A percentile compares a stretch with the other conserved stretches of the same genome.
These are phyloP conservation scores for Laspeyria flexula DNA, from an alignment of 2,888 invertebrate genomes.

Conservation along the genomic window DNA sequence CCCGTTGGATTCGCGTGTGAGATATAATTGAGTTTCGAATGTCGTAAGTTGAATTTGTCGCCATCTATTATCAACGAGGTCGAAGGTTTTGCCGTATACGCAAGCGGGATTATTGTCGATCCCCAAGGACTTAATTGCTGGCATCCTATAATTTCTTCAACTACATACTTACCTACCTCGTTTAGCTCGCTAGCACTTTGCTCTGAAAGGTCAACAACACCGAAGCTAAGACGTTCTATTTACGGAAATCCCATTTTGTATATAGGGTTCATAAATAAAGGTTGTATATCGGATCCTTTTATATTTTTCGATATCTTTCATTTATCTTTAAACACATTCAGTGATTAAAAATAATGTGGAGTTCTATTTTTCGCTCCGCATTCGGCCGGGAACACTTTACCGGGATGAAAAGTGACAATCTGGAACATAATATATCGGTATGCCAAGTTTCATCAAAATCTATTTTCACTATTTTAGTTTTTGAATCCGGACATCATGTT, in stretches of 20 bases:
- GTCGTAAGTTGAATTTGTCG: constrained; percentile 37
- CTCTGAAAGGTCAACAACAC: neutral
- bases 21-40: constrained; percentile 44
- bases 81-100: constrained; percentile 15
- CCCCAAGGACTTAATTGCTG: constrained; percentile 16
- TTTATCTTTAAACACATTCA: too few relatives aligned
- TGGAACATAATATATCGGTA: too few relatives aligned
- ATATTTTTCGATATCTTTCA: too few relatives aligned
- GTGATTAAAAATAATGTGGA: too few relatives aligned
- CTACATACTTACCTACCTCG: neutral
- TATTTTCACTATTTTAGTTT: too few relatives aligned
- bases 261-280: neutral
- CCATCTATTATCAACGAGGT: constrained; percentile 26
- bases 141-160: constrained; percentile 4
- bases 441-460: too few relatives aligned
- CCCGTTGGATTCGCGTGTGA: constrained; percentile 37
- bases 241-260: neutral
- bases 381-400: too few relatives aligned
- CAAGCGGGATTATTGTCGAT: constrained; percentile 11
- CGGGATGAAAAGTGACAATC: too few relatives aligned
- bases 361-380: too few relatives aligned
- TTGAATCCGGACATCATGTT: too few relatives aligned
- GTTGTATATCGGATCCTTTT: neutral
- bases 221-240: neutral
- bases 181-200: neutral